Evolutionary conservation across 2,888 invertebrate genomes (phyloP).

Genomic region (Nomada flava): DNA sequence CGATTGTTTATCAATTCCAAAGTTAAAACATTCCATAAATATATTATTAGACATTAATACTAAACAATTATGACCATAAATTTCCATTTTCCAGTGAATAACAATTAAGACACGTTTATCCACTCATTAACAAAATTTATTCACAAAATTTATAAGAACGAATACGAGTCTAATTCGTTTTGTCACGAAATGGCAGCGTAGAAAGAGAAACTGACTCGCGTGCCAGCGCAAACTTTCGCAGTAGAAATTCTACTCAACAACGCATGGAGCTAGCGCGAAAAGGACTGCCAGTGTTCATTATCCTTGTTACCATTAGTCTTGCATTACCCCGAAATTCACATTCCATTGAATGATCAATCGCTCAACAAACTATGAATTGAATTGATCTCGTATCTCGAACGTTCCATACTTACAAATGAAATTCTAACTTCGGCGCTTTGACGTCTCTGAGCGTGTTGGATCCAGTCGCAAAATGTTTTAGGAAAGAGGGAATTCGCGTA

Average conservation of each 20-base stretch:
- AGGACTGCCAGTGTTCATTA: background rate
- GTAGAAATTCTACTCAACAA: background rate
- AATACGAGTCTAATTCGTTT: background rate
- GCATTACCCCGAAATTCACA: background rate
- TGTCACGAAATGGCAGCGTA: background rate
- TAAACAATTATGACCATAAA: too few species aligned
- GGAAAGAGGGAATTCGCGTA: too few species aligned
- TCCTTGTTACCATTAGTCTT: background rate
- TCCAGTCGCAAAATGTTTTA: background rate
- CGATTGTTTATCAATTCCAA: too few species aligned
- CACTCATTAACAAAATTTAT: too few species aligned
- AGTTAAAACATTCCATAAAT: too few species aligned
- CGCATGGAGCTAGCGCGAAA: background rate
- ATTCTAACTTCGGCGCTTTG: background rate
- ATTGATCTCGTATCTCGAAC: slow-evolving; percentile 13
- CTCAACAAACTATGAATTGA: slow-evolving; percentile 21
- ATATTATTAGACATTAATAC: too few species aligned
- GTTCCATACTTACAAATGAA: background rate
- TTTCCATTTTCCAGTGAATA: too few species aligned
- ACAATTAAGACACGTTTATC: too few species aligned
- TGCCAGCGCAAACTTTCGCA: background rate
- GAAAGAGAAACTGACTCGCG: background rate
- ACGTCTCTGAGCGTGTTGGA: background rate
- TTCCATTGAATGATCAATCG: background rate
- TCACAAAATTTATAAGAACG: background rate